phyloP scores from a whole-genome alignment of 2,888 invertebrate species.

The Ophion ellenae region DNA sequence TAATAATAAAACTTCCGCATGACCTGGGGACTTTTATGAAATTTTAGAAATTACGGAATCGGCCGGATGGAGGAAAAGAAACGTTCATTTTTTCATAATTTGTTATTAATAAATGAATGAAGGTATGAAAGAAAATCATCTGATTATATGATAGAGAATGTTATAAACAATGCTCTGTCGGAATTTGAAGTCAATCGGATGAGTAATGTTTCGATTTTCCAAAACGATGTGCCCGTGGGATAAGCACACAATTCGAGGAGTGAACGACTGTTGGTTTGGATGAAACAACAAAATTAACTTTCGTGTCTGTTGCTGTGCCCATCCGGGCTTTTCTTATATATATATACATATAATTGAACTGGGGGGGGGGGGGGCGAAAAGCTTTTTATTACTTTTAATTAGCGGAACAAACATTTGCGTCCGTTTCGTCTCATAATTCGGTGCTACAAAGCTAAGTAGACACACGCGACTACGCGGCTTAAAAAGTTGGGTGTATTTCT shows the following conservation, averaged over 20 bases:
- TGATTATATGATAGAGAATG: too few species aligned
- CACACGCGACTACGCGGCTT: not conserved
- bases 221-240: slow-evolving; percentile 74
- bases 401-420: slow-evolving; percentile 43
- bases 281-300: slow-evolving; percentile 77
- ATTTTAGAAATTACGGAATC: not conserved
- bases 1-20: too few species aligned
- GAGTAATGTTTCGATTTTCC: slow-evolving; percentile 16
- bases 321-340: slow-evolving; percentile 41
- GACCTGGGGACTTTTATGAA: too few species aligned
- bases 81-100: not conserved
- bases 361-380: slow-evolving; percentile 20
- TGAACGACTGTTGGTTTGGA: slow-evolving; percentile 66
- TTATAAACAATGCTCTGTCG: too few species aligned
- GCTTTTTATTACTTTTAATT: slow-evolving; percentile 57
- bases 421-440: not conserved
- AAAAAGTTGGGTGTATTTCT: not conserved
- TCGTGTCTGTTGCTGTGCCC: slow-evolving; percentile 43
- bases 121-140: not conserved
- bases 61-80: not conserved
- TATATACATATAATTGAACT: not conserved
- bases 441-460: not conserved
- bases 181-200: not conserved
- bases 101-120: not conserved
- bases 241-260: slow-evolving; percentile 74